These are phyloP conservation scores for Callopanchax toddi DNA, from an alignment of 2,113 vertebrate species.

Conservation along the genomic window DNA sequence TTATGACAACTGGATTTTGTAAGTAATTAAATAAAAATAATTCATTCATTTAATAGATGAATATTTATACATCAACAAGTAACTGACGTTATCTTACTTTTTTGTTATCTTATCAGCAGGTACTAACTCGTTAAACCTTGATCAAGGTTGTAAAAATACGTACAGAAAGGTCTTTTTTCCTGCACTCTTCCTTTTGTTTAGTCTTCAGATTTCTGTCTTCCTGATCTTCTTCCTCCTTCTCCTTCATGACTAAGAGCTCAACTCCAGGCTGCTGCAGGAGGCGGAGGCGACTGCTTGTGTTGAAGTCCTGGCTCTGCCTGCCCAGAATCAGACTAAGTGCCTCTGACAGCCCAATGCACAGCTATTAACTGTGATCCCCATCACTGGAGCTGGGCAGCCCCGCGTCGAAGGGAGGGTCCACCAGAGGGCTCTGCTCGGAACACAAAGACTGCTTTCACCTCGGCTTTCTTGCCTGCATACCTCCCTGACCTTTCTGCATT, in stretches of 20 bases:
- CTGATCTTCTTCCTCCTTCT: constrained; percentile 10
- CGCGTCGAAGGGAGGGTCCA: constrained; percentile 64
- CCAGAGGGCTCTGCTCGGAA: constrained; percentile 66
- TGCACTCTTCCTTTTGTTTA: constrained; percentile 29
- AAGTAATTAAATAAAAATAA: no score
- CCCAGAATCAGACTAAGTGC: constrained; percentile 83
- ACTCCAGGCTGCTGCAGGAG: constrained; percentile 41
- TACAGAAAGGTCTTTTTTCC: constrained; percentile 1
- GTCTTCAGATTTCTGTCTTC: constrained; percentile 13
- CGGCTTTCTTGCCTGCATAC: constrained; percentile 19
- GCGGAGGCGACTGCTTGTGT: constrained; percentile 65
- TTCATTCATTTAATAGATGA: no score
- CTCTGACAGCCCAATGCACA: constrained; percentile 82
- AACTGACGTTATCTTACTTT: no score
- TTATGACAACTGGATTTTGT: no score
- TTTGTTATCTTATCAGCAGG: no score
- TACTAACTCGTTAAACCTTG: no score
- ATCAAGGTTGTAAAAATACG: no score
- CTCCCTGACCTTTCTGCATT: constrained; percentile 11
- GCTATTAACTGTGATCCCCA: constrained; percentile 85
- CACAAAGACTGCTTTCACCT: constrained; percentile 83
- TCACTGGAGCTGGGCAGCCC: constrained; percentile 70
- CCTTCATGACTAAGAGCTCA: constrained; percentile 31
- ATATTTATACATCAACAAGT: no score
- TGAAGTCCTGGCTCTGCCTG: constrained; percentile 67